Percentiles rank a stretch among this genome's conserved stretches.
These are phyloP conservation scores for Ficedula albicollis DNA, from an alignment of 2,797 vertebrate species.

Conservation along the genomic window DNA sequence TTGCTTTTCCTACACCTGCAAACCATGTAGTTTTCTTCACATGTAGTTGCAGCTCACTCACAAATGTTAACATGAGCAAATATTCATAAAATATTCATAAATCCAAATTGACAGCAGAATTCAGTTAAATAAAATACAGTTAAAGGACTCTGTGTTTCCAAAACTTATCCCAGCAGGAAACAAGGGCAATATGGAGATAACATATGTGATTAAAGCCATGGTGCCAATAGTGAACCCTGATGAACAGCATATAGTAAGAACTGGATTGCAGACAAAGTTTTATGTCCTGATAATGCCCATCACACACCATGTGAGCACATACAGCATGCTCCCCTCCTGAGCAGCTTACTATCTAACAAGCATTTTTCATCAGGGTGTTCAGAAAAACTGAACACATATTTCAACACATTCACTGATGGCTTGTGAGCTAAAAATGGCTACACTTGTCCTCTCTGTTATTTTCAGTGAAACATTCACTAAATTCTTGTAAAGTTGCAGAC, in stretches of 20 bases:
- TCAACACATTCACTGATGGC: not conserved
- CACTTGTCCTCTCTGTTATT: slow-evolving; percentile 20
- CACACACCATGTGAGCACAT: not conserved
- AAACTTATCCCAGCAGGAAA: not conserved
- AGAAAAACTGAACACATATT: not conserved
- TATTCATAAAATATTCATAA: not conserved
- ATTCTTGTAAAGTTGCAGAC: not conserved
- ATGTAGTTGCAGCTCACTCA: not conserved
- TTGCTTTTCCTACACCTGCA: not conserved
- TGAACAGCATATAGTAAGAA: not conserved
- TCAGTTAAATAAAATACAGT: not conserved
- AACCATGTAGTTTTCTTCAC: not conserved
- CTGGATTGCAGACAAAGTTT: not conserved
- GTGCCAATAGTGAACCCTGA: not conserved
- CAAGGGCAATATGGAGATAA: not conserved
- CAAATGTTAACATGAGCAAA: not conserved
- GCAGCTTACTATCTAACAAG: not conserved
- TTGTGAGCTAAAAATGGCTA: slow-evolving; percentile 50
- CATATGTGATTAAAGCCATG: not conserved
- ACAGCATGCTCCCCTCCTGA: not conserved
- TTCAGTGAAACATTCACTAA: slow-evolving; percentile 11
- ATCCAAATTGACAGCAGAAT: not conserved
- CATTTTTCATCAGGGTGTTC: not conserved
- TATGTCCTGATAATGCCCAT: not conserved
- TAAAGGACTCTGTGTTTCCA: not conserved